Evolutionary conservation across 2,797 vertebrate species (phyloP), one percentile per base, ranked within the genome.

Genomic region (Megaceryle alcyon): DNA sequence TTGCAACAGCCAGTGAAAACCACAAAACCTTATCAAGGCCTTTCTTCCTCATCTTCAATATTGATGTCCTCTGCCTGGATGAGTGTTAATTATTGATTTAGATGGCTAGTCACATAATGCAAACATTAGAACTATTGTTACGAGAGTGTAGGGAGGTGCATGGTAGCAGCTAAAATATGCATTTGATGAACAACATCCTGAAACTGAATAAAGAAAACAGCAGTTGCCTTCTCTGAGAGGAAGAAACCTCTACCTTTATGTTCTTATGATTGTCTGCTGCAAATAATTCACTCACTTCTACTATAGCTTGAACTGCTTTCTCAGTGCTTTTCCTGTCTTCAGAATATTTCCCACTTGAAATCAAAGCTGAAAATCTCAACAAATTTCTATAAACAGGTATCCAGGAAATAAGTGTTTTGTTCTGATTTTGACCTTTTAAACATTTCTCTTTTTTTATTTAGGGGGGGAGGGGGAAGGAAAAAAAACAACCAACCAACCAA

Each of bases 141-240:
- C 0, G 4, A 31, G 41, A 84, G 48, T 64, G 82, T 57, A 73
- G 56, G 37, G 70, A 77, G 35, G 59, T 79, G 23, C 1, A 1
- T 60, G 44, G 61, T 82, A 82, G 56, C 64, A 80, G 57, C 37
- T 87, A 39, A 86, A 92, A 77, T 68, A 85, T 86, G 35, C 22
- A n/a, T 82, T 90, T 92, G 75, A 46, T 84, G 12, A 70, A 73
- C 66, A 69, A 54, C 80, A 41, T 39, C 26, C 60, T 70, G 31
- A 68, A 78, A 91, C 61, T 33, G 83, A 90, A 64, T 81, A 44
- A 84, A 88, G 82, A 56, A 90, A 95, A 56, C 23, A 89, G 44
- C 43, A 75, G 53, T 85, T 90, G 23, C 35, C 9, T 80, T 57
- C 79, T 90, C 60, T 49, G 29, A 68, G 48, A 89, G 51, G 39